Base-by-base conservation (phyloP, 30 jellyfish, hydroid and myxozoan genomes). In the Aurelia coerulea region DNA sequence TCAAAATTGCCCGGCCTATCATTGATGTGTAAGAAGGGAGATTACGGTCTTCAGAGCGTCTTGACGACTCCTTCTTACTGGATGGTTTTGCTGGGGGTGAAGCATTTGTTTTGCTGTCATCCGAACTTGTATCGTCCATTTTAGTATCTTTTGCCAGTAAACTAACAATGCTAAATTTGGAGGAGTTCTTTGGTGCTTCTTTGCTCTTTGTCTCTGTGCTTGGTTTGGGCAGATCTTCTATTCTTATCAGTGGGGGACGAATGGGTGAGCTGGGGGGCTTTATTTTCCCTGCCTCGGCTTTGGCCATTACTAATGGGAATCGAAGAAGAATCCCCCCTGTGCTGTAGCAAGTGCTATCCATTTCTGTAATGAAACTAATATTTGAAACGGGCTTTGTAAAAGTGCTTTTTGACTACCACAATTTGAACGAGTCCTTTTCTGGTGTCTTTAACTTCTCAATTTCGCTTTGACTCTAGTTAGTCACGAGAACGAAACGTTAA, bases 1-100 rank as follows among this genome's bases (percentile, higher is more conserved):
- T 59, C 29, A 88, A 49, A 5, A 88, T 80, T 10, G 96, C 96
- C 53, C 79, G 96, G 1, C 85, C 96, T 4, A 88, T 88, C 96
- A 88, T 88, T 13, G 91, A 80, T 18, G 96, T 88, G 70, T 88
- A 88, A 11, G 90, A 75, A 18, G 96, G 96, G 18, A 78, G 51
- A n/a, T 72, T 72, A 3, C 73, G 50, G 29, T 80, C 81, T 16
- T 73, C 82, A 31, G 78, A 31, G 19, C 59, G 63, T 34, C 29
- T 33, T 5, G 87, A 62, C 3, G 69, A 11, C 7, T 13, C 37
- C 51, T 75, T 32, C 23, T 37, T 16, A 12, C 18, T 78, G 5
- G 31, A 15, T 15, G 15, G 18, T 2, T 12, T 41, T 0, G 68
- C 34, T 78, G 62, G 33, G 7, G 33, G 31, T 12, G 32, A n/a